Evolutionary conservation across 2,888 invertebrate genomes (phyloP).

Genomic region (Archips crataeganus): DNA sequence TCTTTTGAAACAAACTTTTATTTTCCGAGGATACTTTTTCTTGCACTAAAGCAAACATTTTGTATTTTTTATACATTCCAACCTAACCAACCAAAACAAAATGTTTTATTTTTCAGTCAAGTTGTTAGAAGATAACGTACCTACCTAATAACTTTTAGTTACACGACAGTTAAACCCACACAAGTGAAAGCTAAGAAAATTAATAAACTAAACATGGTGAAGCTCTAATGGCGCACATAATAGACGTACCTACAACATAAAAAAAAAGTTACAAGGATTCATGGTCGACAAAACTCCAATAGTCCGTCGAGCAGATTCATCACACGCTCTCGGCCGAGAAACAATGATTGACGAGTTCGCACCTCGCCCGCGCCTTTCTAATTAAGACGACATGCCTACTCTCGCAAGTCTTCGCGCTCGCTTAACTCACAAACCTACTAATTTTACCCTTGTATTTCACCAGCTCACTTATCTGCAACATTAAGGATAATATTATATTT

Average conservation of each 20-base stretch:
- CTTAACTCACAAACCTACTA: slow-evolving; percentile 66
- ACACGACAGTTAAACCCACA: too few species aligned
- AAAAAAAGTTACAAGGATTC: slow-evolving; percentile 59
- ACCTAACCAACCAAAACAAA: too few species aligned
- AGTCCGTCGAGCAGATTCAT: slow-evolving; percentile 71
- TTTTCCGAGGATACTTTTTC: too few species aligned
- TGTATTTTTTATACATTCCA: too few species aligned
- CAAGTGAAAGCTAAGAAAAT: neutral
- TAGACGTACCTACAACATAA: slow-evolving; percentile 13
- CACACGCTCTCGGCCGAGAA: slow-evolving; percentile 65
- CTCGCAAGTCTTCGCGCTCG: slow-evolving; percentile 72
- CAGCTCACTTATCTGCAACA: slow-evolving; percentile 52
- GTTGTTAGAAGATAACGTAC: too few species aligned
- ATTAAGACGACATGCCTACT: slow-evolving; percentile 82
- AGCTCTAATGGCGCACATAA: neutral
- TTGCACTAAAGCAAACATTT: too few species aligned
- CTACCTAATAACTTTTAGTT: too few species aligned
- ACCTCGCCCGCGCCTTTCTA: slow-evolving; percentile 79
- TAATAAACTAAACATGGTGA: neutral
- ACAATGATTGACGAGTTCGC: slow-evolving; percentile 85
- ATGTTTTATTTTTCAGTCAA: too few species aligned
- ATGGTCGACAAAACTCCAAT: slow-evolving; percentile 68
- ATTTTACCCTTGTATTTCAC: slow-evolving; percentile 56
- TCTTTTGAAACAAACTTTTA: too few species aligned
- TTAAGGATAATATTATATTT: slow-evolving; percentile 43